Percentiles rank a stretch among this genome's conserved stretches.
Conservation (phyloP, 2,113 vertebrate genomes). For the Phrynosoma blainvillii region DNA sequence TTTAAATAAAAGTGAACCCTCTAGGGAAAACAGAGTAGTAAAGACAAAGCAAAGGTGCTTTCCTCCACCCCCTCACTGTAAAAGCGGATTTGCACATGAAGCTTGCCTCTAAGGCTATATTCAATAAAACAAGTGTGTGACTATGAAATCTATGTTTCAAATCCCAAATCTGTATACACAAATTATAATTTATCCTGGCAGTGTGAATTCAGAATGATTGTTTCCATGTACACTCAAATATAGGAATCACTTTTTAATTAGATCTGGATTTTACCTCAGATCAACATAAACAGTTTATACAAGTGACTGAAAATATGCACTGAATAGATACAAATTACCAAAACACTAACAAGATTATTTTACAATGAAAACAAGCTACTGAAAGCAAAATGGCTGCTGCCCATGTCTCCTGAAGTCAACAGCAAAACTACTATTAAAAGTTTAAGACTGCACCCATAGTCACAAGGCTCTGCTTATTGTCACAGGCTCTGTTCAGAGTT, state of each 20-base stretch:
- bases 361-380: neutral
- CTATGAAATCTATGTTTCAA: neutral
- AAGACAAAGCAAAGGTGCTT: conserved; percentile 65
- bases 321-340: neutral
- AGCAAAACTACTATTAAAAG: neutral
- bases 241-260: neutral
- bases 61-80: conserved; percentile 54
- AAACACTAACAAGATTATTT: neutral
- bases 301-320: conserved; percentile 6
- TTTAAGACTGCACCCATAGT: neutral
- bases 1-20: conserved; percentile 69
- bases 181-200: neutral
- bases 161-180: neutral
- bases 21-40: conserved; percentile 63
- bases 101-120: neutral
- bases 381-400: neutral
- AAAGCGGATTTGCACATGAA: neutral
- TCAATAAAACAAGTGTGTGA: neutral
- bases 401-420: neutral
- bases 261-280: neutral
- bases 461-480: neutral
- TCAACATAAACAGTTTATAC: conserved; percentile 23
- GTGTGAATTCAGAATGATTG: neutral
- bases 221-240: neutral
- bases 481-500: neutral